Conservation (phyloP, 2,888 invertebrate genomes). For the Microplitis manilae region DNA sequence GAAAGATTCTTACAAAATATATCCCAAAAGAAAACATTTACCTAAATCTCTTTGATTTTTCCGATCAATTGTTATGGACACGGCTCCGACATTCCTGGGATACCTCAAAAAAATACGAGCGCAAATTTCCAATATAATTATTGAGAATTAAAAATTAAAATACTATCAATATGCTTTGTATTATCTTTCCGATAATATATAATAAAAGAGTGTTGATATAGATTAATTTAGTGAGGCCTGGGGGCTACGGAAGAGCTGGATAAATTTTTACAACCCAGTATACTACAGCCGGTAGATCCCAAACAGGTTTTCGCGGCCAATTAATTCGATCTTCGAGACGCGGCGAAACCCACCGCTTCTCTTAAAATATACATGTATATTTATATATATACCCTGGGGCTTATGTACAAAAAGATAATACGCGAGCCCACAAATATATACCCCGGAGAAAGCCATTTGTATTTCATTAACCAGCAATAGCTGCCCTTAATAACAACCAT, state of each 20-base stretch:
- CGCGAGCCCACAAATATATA: not conserved
- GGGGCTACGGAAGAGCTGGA: not conserved
- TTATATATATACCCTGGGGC: slow-evolving; percentile 12
- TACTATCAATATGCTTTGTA: too few species aligned
- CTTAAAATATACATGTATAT: slow-evolving; percentile 9
- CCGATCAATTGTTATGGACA: too few species aligned
- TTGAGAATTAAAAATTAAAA: too few species aligned
- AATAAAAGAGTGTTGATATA: not conserved
- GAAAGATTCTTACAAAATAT: too few species aligned
- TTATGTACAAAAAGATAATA: slow-evolving; percentile 13
- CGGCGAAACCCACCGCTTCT: slow-evolving; percentile 38
- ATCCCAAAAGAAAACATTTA: too few species aligned
- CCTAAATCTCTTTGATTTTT: too few species aligned
- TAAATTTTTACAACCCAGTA: not conserved
- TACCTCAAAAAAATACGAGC: too few species aligned
- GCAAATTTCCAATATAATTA: too few species aligned
- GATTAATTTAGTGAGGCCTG: slow-evolving; percentile 2
- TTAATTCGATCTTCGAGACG: slow-evolving; percentile 58
- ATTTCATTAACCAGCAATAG: slow-evolving; percentile 40
- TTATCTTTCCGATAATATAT: too few species aligned
- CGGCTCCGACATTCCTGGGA: too few species aligned
- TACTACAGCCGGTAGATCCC: slow-evolving; percentile 42
- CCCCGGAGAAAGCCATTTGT: slow-evolving; percentile 36
- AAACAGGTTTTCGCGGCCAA: slow-evolving; percentile 62
- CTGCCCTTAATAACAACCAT: slow-evolving; percentile 29